These are phyloP conservation scores for Cyprinodon tularosa DNA, from an alignment of 2,113 vertebrate species.

Conservation along the genomic window DNA sequence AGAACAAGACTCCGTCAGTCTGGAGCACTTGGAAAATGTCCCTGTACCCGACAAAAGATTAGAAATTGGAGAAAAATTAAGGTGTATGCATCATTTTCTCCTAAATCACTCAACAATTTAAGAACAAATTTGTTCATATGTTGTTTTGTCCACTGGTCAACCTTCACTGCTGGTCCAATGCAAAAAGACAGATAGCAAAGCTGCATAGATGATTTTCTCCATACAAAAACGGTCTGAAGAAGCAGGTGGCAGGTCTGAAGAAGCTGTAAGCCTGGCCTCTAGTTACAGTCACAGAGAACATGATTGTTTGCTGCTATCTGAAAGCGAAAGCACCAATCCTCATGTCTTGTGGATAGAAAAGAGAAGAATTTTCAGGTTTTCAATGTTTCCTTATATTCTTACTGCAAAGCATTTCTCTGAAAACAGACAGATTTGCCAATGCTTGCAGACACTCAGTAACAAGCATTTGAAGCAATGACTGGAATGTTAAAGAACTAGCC, in stretches of 20 bases:
- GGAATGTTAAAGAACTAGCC: conserved; percentile 52
- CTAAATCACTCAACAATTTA: too few species aligned
- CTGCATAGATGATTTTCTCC: not conserved
- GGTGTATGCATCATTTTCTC: too few species aligned
- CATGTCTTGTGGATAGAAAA: not conserved
- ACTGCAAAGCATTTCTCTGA: not conserved
- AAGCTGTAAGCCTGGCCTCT: too few species aligned
- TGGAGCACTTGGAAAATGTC: too few species aligned
- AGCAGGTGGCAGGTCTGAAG: not conserved
- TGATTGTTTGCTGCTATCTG: too few species aligned
- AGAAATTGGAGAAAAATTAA: too few species aligned
- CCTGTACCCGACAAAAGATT: too few species aligned
- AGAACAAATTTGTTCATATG: not conserved
- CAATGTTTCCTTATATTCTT: not conserved
- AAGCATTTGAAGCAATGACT: conserved; percentile 47
- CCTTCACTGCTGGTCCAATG: not conserved
- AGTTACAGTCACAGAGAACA: too few species aligned
- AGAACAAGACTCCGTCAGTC: too few species aligned
- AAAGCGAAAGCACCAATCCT: not conserved
- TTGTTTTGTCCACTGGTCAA: not conserved
- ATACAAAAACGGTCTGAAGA: too few species aligned
- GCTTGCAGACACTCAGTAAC: conserved; percentile 22
- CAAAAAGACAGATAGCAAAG: not conserved
- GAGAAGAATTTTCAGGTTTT: not conserved
- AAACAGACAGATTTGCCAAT: conserved; percentile 20